Evolutionary conservation across 2,888 invertebrate species (phyloP), one percentile per base, ranked within the genome.

Genomic region (Pterostichus madidus): DNA sequence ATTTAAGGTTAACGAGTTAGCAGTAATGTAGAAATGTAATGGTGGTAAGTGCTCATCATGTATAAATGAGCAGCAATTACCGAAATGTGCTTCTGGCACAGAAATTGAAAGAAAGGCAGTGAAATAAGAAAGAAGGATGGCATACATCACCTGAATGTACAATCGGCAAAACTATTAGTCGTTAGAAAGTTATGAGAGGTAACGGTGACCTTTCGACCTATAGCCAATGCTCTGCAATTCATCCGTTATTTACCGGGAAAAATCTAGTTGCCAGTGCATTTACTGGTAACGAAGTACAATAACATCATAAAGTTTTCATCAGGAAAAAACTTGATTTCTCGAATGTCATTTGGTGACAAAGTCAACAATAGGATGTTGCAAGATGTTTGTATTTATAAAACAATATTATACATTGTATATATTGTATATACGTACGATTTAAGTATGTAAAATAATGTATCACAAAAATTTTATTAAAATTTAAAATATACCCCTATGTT

Each of bases 161-260:
- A 56, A 17, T 56, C 56, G 24, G 13, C 5, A 13, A n/a, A 39
- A 71, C 71, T 71, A 71, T 71, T 71, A 71, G 71, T 31, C 35
- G 77, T 56, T 77, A 77, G 77, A 77, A 77, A 77, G 77, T 77
- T 77, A 77, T 56, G 56, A 56, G 53, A 24, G 76, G 53, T 8
- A 31, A 17, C 2, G n/a, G 4, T 76, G 53, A 76, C 76, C 77
- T 56, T 56, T 56, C 56, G 77, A 77, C 53, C 77, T 77, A 53
- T 75, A 31, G 53, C 49, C 56, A 56, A 56, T 71, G 71, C 46
- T 71, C 46, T 71, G 71, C 46, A 71, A 71, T 44, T 71, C 46
- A 10, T 35, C 32, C 13, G 64, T 59, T 13, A 59, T 11, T 53
- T 53, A n/a, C 53, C 53, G 53, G 53, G 5, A 53, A 53, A 53